Evolutionary conservation across 2,888 invertebrate species (phyloP).

Genomic region (Drosophila koepferae): DNA sequence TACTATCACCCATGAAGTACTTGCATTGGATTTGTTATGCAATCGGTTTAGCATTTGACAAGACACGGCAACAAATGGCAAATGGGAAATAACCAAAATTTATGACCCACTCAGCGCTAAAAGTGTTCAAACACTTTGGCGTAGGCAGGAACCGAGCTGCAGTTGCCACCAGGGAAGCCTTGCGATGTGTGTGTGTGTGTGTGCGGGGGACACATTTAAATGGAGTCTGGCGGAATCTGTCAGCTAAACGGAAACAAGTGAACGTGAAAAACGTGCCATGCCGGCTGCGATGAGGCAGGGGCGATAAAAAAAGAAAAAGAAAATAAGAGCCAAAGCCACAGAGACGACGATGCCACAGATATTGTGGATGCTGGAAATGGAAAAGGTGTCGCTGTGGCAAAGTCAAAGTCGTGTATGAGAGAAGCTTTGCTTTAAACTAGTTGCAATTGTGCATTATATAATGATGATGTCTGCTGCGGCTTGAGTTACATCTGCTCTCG

Average conservation of each 20-base stretch:
- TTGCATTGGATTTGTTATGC: constrained; percentile 56
- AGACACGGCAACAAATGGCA: constrained; percentile 23
- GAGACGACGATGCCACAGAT: constrained; percentile 3
- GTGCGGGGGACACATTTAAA: constrained; percentile 20
- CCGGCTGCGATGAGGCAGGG: constrained; percentile 25
- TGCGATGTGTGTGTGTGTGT: background rate
- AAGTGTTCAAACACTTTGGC: constrained; percentile 47
- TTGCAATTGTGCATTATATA: constrained; percentile 72
- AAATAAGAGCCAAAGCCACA: constrained; percentile 11
- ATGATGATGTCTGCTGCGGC: constrained; percentile 41
- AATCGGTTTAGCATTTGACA: constrained; percentile 53
- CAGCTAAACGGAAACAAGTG: constrained; percentile 69
- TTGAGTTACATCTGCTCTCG: constrained; percentile 36
- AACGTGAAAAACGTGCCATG: constrained; percentile 75
- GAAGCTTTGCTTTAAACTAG: constrained; percentile 49
- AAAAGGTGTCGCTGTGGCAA: constrained; percentile 44
- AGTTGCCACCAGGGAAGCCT: constrained; percentile 10
- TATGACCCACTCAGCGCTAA: constrained; percentile 65
- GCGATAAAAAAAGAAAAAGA: constrained; percentile 45
- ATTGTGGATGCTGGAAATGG: constrained; percentile 25
- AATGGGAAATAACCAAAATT: constrained; percentile 58
- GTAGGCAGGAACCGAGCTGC: constrained; percentile 41
- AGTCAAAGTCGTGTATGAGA: constrained; percentile 72
- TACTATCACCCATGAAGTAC: constrained; percentile 22
- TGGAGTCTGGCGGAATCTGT: constrained; percentile 46